Conservation (phyloP, 2,113 vertebrate species). For the Zootoca vivipara region DNA sequence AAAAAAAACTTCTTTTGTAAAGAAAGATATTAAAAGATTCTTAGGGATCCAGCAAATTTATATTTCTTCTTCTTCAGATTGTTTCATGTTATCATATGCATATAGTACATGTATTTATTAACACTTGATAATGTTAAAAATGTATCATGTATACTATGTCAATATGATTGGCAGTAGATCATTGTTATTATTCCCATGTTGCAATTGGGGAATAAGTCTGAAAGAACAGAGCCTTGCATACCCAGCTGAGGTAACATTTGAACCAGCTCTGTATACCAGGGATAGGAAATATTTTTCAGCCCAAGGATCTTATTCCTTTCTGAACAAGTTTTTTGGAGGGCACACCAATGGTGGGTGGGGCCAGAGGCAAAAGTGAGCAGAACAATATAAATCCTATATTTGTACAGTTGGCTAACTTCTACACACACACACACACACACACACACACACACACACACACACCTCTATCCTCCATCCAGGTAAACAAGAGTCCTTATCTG, state of each 20-base stretch:
- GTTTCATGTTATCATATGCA: background rate
- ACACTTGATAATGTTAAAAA: background rate
- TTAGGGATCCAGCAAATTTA: slow-evolving; percentile 1
- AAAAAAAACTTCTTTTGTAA: slow-evolving; percentile 15
- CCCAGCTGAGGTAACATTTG: background rate
- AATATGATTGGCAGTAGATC: background rate
- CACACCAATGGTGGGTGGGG: too few relatives aligned
- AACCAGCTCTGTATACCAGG: background rate
- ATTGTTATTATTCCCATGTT: background rate
- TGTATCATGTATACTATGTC: background rate
- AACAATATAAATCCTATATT: too few relatives aligned
- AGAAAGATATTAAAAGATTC: slow-evolving; percentile 4
- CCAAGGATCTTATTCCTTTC: too few relatives aligned
- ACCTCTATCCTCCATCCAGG: too few relatives aligned
- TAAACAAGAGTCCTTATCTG: too few relatives aligned
- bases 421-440: too few relatives aligned
- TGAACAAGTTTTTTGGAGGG: too few relatives aligned
- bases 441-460: too few relatives aligned
- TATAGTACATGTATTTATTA: background rate
- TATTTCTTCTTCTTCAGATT: slow-evolving; percentile 14
- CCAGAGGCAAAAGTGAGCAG: too few relatives aligned
- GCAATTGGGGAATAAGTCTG: background rate
- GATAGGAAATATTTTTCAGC: too few relatives aligned
- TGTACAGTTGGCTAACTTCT: too few relatives aligned
- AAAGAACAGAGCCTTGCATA: background rate